Conservation (phyloP, 2,888 invertebrate species). For the Drosophila pseudotakahashii region DNA sequence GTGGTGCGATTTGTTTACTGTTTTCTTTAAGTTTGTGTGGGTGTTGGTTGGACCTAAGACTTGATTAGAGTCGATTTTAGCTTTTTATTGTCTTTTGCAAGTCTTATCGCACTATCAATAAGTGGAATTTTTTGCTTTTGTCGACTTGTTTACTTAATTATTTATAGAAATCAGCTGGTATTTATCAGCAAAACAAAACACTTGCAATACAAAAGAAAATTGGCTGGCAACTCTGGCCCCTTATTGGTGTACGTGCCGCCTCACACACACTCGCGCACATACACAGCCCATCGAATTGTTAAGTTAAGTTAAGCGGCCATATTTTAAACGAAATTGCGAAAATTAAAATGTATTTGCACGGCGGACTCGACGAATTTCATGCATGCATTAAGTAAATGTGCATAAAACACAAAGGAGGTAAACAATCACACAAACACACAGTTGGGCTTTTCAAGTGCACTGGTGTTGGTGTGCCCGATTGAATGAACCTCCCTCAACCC, state of each 20-base stretch:
- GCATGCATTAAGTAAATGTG: conserved; percentile 35
- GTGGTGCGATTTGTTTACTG: conserved; percentile 12
- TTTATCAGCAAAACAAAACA: conserved; percentile 19
- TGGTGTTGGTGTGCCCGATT: conserved; percentile 34
- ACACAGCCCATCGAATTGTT: neutral
- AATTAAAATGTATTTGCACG: conserved; percentile 45
- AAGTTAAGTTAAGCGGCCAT: conserved; percentile 25
- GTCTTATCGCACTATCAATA: conserved; percentile 4
- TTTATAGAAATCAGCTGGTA: conserved; percentile 32
- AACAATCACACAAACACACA: conserved; percentile 18
- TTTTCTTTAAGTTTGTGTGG: neutral
- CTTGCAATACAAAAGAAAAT: neutral
- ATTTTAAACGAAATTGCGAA: conserved; percentile 44
- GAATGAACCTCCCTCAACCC: conserved; percentile 76
- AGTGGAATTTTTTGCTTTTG: neutral
- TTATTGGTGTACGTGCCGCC: conserved; percentile 23
- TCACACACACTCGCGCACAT: conserved; percentile 6
- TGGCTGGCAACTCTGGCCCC: conserved; percentile 22
- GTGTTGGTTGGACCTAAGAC: neutral
- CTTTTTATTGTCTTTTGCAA: neutral
- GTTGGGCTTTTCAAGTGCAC: conserved; percentile 5
- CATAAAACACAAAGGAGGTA: conserved; percentile 43
- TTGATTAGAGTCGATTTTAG: neutral
- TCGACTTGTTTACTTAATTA: conserved; percentile 29
- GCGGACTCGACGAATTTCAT: conserved; percentile 14